phyloP scores from a whole-genome alignment of 2,888 invertebrate genomes.

The Tromatobia lineatoria region DNA sequence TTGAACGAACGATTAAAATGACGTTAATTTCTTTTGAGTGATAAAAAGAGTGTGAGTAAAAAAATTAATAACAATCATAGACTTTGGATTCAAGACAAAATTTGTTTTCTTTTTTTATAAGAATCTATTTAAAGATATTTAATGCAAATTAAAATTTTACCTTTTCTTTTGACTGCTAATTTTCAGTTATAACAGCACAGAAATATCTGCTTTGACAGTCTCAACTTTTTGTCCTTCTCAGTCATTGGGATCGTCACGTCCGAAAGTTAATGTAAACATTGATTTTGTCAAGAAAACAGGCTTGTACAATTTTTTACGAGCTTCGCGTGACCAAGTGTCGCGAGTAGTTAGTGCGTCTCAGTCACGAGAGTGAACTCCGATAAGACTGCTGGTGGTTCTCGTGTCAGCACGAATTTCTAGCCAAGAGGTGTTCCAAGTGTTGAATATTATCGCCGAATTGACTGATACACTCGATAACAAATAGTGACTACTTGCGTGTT shows the following conservation, averaged over 20 bases:
- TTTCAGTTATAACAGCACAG: neutral
- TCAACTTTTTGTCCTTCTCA: neutral
- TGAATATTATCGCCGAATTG: constrained; percentile 40
- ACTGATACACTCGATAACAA: constrained; percentile 43
- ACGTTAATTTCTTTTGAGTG: neutral
- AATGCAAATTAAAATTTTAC: neutral
- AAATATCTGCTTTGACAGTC: neutral
- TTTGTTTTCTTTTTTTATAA: neutral
- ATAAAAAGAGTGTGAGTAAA: neutral
- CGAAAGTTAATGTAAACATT: constrained; percentile 17
- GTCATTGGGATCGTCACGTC: neutral
- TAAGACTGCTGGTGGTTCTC: constrained; percentile 42
- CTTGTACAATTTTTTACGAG: constrained; percentile 1
- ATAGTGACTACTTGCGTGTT: constrained; percentile 25
- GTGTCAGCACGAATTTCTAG: constrained; percentile 40
- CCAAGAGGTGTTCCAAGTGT: constrained; percentile 14
- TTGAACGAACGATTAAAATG: neutral
- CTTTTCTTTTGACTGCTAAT: neutral
- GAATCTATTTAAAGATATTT: neutral
- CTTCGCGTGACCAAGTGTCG: constrained; percentile 57
- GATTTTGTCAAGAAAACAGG: constrained; percentile 13
- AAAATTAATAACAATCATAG: neutral
- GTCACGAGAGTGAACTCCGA: constrained; percentile 57
- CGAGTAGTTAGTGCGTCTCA: constrained; percentile 40
- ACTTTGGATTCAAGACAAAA: neutral